phyloP scores from a whole-genome alignment of 2,113 vertebrate genomes.

The Tiliqua scincoides region DNA sequence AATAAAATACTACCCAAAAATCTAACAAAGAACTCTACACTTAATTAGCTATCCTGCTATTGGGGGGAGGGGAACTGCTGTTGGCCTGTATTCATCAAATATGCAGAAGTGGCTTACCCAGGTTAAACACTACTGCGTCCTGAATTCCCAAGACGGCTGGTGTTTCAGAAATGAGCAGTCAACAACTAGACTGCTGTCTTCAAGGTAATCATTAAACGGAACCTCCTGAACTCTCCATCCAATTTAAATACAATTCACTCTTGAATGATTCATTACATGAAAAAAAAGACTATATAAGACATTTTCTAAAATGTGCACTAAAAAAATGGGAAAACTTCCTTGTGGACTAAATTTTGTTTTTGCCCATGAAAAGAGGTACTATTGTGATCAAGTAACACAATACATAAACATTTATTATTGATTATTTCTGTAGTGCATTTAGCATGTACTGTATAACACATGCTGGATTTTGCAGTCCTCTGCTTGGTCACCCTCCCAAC shows the following conservation, averaged over 20 bases:
- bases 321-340: background rate
- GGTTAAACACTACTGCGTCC: conserved; percentile 20
- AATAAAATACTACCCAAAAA: background rate
- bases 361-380: background rate
- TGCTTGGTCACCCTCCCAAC: background rate
- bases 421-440: background rate
- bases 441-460: background rate
- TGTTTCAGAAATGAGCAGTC: conserved; percentile 20
- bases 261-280: conserved; percentile 13
- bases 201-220: conserved; percentile 10
- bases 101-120: background rate
- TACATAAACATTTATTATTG: background rate
- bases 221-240: conserved; percentile 9
- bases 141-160: conserved; percentile 1
- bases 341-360: background rate
- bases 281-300: background rate
- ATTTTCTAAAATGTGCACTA: background rate
- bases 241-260: conserved; percentile 31
- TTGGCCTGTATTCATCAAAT: background rate
- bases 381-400: background rate
- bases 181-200: conserved; percentile 6
- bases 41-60: background rate
- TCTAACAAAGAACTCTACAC: background rate
- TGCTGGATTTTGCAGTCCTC: background rate
- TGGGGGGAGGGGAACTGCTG: background rate